Conservation (phyloP, 2,113 vertebrate species). For the Sphyrna mokarran region DNA sequence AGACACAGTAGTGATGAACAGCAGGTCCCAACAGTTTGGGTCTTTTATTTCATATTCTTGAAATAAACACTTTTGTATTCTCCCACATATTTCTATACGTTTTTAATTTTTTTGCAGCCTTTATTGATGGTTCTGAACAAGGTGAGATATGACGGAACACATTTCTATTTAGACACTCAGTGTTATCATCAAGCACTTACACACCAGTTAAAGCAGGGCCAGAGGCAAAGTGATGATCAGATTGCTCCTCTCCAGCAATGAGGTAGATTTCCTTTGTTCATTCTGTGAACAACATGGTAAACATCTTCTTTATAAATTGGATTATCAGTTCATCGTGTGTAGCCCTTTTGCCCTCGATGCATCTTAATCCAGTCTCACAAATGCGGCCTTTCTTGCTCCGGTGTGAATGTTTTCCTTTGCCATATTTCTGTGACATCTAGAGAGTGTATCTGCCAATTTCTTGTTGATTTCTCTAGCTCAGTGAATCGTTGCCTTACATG, state of each 20-base stretch:
- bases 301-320: background rate
- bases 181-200: background rate
- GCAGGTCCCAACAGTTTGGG: background rate
- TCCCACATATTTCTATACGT: background rate
- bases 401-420: background rate
- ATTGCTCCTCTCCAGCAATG: background rate
- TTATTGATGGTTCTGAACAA: background rate
- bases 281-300: background rate
- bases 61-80: background rate
- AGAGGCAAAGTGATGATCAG: background rate
- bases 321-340: background rate
- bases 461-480: background rate
- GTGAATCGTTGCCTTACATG: background rate
- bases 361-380: background rate
- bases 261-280: background rate
- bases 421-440: background rate
- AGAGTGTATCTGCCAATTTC: too few species aligned
- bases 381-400: background rate
- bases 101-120: background rate
- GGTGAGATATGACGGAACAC: background rate
- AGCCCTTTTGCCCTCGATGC: background rate
- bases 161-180: background rate
- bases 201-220: background rate
- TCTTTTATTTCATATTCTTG: background rate
- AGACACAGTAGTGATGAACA: background rate